Percentiles rank a stretch among this genome's conserved stretches.
These are phyloP conservation scores for Capitulum mitella DNA, from an alignment of 2,888 invertebrate species.

Conservation along the genomic window DNA sequence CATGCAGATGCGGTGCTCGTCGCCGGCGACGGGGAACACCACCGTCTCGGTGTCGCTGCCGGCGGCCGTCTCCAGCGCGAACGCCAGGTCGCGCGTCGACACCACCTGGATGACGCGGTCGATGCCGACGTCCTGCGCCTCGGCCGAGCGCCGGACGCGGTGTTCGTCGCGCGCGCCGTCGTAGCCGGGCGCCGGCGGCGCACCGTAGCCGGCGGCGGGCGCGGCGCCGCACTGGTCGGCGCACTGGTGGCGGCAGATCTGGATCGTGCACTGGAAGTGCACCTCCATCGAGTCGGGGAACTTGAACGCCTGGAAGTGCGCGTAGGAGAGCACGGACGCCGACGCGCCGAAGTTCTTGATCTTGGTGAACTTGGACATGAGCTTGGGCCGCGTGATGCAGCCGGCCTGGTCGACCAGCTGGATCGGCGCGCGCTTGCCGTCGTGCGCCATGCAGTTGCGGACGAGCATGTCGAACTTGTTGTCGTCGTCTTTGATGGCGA, in stretches of 20 bases:
- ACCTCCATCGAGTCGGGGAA: conserved; percentile 96
- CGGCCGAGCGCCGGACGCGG: conserved; percentile 8
- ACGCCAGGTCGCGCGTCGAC: conserved; percentile 81
- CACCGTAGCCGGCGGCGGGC: conserved; percentile 31
- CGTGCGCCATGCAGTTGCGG: conserved; percentile 88
- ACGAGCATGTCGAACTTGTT: conserved; percentile 94
- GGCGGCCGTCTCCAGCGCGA: conserved; percentile 55
- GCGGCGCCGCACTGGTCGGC: conserved; percentile 73
- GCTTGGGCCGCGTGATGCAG: conserved; percentile 81
- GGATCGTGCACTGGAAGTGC: conserved; percentile 90
- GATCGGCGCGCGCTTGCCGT: conserved; percentile 86
- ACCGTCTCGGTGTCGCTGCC: conserved; percentile 34
- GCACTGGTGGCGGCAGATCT: conserved; percentile 85
- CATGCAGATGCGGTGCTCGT: conserved; percentile 71
- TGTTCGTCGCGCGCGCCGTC: conserved; percentile 26
- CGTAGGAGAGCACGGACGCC: conserved; percentile 83
- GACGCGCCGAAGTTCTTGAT: conserved; percentile 92
- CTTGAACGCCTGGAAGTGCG: conserved; percentile 66
- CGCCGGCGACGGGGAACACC: conserved; percentile 33
- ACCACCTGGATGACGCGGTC: conserved; percentile 84
- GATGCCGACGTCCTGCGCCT: conserved; percentile 66
- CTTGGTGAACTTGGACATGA: conserved; percentile 89
- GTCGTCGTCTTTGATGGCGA: conserved; percentile 91
- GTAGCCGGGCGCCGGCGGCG: conserved; percentile 30
- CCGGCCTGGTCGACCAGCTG: conserved; percentile 87